Evolutionary conservation across 2,797 vertebrate species (phyloP).

Genomic region (Triplophysa yarkandensis): DNA sequence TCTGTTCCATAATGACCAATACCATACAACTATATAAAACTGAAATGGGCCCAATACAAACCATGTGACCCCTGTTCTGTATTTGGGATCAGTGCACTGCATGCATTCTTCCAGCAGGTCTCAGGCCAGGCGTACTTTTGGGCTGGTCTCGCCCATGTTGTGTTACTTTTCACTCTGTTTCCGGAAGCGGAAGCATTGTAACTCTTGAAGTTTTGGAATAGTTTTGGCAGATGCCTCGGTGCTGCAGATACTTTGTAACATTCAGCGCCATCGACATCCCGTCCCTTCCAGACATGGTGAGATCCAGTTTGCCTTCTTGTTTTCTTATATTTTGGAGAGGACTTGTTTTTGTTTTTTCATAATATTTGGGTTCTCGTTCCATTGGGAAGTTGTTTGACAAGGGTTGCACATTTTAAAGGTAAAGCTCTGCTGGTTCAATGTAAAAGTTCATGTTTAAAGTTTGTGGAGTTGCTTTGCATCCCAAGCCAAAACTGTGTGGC

Average conservation of each 20-base stretch:
- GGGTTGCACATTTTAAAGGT: not conserved
- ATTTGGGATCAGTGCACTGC: conserved; percentile 35
- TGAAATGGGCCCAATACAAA: too few relatives aligned
- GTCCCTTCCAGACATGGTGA: conserved; percentile 53
- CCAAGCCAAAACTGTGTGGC: not conserved
- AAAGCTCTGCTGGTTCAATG: not conserved
- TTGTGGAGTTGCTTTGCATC: not conserved
- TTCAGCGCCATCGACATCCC: not conserved
- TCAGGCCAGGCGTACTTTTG: conserved; percentile 47
- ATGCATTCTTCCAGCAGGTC: conserved; percentile 52
- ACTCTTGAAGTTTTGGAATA: conserved; percentile 56
- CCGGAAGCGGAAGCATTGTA: conserved; percentile 64
- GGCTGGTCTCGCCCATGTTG: conserved; percentile 48
- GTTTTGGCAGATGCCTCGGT: conserved; percentile 54
- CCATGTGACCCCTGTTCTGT: too few relatives aligned
- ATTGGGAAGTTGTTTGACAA: not conserved
- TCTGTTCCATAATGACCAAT: too few relatives aligned
- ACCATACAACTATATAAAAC: too few relatives aligned
- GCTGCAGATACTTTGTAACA: conserved; percentile 26
- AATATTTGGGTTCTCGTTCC: not conserved
- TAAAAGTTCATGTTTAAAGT: not conserved
- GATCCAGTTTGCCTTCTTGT: not conserved
- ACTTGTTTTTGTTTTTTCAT: not conserved
- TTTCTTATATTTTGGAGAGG: not conserved
- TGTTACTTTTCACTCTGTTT: conserved; percentile 50